These are phyloP conservation scores for Lethrus apterus DNA, from an alignment of 1,140 invertebrate species.

Conservation along the genomic window DNA sequence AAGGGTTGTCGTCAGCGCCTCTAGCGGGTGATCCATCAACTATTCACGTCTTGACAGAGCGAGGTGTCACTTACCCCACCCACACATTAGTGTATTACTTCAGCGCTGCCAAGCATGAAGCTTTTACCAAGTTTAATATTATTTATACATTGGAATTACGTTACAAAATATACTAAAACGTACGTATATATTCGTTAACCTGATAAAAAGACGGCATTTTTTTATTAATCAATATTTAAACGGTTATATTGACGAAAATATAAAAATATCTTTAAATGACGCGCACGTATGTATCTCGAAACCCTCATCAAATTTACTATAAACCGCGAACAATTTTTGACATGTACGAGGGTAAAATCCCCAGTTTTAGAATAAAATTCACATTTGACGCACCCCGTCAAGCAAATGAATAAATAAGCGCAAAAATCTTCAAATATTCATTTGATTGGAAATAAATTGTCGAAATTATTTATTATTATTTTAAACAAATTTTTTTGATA, in stretches of 20 bases:
- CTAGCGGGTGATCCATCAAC: slow-evolving; percentile 25
- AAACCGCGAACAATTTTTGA: slow-evolving; percentile 39
- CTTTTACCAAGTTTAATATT: slow-evolving; percentile 19
- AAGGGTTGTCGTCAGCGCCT: slow-evolving; percentile 17
- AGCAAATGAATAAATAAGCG: slow-evolving; percentile 29
- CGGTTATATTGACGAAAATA: too few relatives aligned
- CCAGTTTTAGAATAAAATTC: slow-evolving; percentile 36
- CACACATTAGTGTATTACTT: slow-evolving; percentile 31
- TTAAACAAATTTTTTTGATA: too few relatives aligned
- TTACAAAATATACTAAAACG: slow-evolving; percentile 1
- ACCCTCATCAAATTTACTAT: slow-evolving; percentile 36
- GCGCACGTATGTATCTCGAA: too few relatives aligned
- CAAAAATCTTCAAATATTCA: slow-evolving; percentile 9
- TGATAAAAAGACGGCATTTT: too few relatives aligned
- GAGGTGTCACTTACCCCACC: slow-evolving; percentile 30
- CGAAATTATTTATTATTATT: too few relatives aligned
- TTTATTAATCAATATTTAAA: too few relatives aligned
- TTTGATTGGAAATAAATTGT: too few relatives aligned
- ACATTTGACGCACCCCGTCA: slow-evolving; percentile 29
- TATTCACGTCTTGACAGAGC: slow-evolving; percentile 26
- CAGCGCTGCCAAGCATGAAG: slow-evolving; percentile 22
- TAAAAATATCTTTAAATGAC: too few relatives aligned
- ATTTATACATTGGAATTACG: slow-evolving; percentile 10
- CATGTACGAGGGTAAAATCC: slow-evolving; percentile 30
- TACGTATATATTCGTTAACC: too few relatives aligned